Evolutionary conservation across 2,888 invertebrate species (phyloP).

Genomic region (Cantharis flavilabris): DNA sequence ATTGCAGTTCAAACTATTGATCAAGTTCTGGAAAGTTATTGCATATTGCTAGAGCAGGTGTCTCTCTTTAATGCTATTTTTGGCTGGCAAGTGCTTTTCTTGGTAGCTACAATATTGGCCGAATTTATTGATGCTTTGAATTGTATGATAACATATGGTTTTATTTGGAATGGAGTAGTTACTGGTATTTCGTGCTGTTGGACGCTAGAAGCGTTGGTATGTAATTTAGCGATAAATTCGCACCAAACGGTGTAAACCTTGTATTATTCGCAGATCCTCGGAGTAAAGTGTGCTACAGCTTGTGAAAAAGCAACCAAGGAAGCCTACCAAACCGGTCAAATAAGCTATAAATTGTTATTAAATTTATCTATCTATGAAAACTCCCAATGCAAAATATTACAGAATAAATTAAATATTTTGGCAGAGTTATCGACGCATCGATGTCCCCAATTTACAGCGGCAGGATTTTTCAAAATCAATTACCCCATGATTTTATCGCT

Average conservation of each 20-base stretch:
- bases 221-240: not conserved
- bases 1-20: not conserved
- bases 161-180: not conserved
- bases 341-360: constrained; percentile 33
- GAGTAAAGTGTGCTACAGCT: constrained; percentile 28
- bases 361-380: constrained; percentile 24
- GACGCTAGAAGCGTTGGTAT: not conserved
- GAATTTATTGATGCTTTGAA: not conserved
- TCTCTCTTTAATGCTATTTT: not conserved
- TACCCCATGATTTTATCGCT: constrained; percentile 26
- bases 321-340: constrained; percentile 30
- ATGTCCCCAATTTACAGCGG: constrained; percentile 26
- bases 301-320: constrained; percentile 34
- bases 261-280: constrained; percentile 28
- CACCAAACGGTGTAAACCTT: not conserved
- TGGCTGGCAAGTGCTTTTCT: not conserved
- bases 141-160: not conserved
- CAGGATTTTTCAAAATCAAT: constrained; percentile 30
- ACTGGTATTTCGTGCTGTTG: not conserved
- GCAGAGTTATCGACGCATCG: constrained; percentile 14
- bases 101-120: not conserved
- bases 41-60: not conserved
- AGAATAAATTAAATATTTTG: constrained; percentile 10
- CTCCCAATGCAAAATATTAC: constrained; percentile 5
- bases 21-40: not conserved